Conservation (phyloP, 2,113 vertebrate species). For the Nyctereutes procyonoides region DNA sequence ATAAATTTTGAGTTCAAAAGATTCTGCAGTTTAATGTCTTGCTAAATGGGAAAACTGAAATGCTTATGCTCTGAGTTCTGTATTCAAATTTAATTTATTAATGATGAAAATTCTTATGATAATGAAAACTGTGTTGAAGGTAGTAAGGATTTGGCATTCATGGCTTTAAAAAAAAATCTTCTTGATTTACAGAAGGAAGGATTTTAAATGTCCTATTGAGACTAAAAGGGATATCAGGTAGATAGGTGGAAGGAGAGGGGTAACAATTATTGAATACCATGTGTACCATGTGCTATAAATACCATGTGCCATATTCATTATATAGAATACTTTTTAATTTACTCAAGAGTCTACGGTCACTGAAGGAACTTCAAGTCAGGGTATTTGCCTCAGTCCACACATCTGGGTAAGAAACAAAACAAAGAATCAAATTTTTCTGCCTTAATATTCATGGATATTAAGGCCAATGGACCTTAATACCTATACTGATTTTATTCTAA, state of each 20-base stretch:
- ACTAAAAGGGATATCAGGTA: not conserved
- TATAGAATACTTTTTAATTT: not conserved
- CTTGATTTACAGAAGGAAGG: not conserved
- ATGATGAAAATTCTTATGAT: not conserved
- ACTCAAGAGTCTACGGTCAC: not conserved
- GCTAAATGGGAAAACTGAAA: not conserved
- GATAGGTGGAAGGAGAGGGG: fast-evolving
- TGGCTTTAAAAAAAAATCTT: not conserved
- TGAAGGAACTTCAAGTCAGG: not conserved
- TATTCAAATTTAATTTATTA: not conserved
- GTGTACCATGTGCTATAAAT: not conserved
- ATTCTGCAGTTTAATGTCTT: not conserved
- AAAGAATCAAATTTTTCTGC: not conserved
- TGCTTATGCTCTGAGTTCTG: not conserved
- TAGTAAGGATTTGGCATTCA: not conserved
- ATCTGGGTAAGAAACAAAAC: not conserved
- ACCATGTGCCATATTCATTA: not conserved
- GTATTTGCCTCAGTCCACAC: not conserved
- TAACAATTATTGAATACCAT: not conserved
- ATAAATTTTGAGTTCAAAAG: constrained; percentile 14
- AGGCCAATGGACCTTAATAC: not conserved
- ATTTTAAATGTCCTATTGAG: not conserved
- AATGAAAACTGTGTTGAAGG: not conserved
- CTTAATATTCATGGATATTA: no score
- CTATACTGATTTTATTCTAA: not conserved